Conservation (phyloP, 2,113 vertebrate genomes). For the Anguilla rostrata region DNA sequence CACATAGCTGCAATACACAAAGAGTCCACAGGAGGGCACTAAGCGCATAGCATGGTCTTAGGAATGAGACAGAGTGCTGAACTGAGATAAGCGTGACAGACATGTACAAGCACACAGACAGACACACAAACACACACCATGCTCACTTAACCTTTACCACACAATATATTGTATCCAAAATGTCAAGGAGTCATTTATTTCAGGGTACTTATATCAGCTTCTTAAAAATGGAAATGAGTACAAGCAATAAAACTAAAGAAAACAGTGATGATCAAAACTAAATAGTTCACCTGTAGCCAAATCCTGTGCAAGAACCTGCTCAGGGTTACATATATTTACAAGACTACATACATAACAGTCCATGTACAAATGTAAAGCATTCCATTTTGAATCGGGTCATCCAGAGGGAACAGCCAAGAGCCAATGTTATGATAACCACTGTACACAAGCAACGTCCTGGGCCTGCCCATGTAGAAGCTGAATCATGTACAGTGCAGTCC, state of each 20-base stretch:
- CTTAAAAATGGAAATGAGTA: not conserved
- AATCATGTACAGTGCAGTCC: not conserved
- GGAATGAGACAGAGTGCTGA: not conserved
- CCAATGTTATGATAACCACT: not conserved
- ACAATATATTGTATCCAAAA: not conserved
- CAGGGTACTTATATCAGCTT: not conserved
- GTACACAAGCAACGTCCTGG: not conserved
- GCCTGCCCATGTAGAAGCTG: not conserved
- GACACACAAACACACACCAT: not conserved
- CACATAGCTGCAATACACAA: constrained; percentile 34
- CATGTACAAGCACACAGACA: not conserved
- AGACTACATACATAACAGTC: not conserved
- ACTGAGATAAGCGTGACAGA: not conserved
- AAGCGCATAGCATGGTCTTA: constrained; percentile 31
- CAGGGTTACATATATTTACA: not conserved
- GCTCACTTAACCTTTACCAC: not conserved
- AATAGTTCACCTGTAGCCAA: not conserved
- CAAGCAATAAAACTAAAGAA: not conserved
- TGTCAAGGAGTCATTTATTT: not conserved
- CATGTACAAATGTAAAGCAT: not conserved
- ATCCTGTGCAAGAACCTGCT: not conserved
- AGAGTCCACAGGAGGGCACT: constrained; percentile 42
- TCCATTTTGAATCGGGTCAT: constrained; percentile 1
- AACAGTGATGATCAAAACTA: not conserved
- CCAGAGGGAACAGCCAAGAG: not conserved